Evolutionary conservation across 2,113 vertebrate species (phyloP).

Genomic region (Kryptolebias marmoratus): DNA sequence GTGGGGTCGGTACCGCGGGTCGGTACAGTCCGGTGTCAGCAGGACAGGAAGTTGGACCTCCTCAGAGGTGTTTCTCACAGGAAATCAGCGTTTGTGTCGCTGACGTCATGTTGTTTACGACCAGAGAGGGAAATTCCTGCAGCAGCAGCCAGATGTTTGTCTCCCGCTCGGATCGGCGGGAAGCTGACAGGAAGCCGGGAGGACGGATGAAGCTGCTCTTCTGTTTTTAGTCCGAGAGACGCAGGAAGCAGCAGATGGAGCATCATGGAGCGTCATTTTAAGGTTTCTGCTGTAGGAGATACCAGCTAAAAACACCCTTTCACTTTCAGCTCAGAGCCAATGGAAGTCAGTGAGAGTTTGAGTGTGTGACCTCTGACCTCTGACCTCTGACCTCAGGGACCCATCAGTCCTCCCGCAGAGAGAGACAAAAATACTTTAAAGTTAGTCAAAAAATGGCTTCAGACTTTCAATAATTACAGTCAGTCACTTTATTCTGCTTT

Average conservation of each 20-base stretch:
- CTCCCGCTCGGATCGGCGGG: conserved; percentile 25
- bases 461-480: too few relatives aligned
- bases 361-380: too few relatives aligned
- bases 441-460: too few relatives aligned
- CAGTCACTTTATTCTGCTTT: too few relatives aligned
- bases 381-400: too few relatives aligned
- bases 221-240: neutral
- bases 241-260: neutral
- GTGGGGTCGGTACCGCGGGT: neutral
- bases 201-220: conserved; percentile 1
- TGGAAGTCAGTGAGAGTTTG: too few relatives aligned
- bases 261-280: too few relatives aligned
- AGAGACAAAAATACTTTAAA: too few relatives aligned
- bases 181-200: conserved; percentile 20
- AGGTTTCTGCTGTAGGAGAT: too few relatives aligned
- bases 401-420: too few relatives aligned
- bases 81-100: conserved; percentile 24
- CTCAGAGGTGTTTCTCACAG: conserved; percentile 24
- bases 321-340: too few relatives aligned
- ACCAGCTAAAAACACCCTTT: too few relatives aligned
- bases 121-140: conserved; percentile 39
- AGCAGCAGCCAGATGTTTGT: conserved; percentile 40
- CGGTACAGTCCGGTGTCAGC: neutral
- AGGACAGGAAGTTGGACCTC: conserved; percentile 48
- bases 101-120: conserved; percentile 49